Evolutionary conservation across 2,888 invertebrate species (phyloP).

Genomic region (Pandemis heparana): DNA sequence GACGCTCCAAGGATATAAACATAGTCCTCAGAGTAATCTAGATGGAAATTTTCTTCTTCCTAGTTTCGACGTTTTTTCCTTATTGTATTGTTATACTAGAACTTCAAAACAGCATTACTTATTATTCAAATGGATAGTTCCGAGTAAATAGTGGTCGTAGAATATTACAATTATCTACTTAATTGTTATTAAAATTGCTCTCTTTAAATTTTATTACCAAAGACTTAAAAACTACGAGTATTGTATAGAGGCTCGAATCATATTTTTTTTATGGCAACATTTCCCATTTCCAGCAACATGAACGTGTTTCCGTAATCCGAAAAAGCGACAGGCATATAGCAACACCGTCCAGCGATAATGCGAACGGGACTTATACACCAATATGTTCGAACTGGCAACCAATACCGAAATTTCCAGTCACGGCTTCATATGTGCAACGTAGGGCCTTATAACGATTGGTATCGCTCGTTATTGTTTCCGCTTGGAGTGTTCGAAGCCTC

Average conservation of each 20-base stretch:
- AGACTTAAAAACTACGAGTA: no score
- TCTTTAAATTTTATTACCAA: no score
- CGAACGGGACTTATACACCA: background rate
- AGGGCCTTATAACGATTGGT: constrained; percentile 32
- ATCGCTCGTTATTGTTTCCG: constrained; percentile 38
- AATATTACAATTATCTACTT: no score
- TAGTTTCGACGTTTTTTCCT: constrained; percentile 1
- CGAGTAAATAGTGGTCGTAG: no score
- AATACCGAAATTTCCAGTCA: constrained; percentile 5
- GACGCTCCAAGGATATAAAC: background rate
- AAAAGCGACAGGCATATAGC: background rate
- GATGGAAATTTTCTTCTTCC: constrained; percentile 1
- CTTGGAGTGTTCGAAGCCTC: constrained; percentile 6
- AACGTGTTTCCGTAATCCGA: background rate
- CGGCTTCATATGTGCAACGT: constrained; percentile 12
- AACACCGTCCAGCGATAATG: background rate
- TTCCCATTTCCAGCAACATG: background rate
- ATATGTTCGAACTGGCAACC: constrained; percentile 1
- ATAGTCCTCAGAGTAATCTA: constrained; percentile 8
- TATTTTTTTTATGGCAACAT: no score
- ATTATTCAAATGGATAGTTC: no score
- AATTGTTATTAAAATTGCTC: no score
- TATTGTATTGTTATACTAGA: background rate
- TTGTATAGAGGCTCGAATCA: no score
- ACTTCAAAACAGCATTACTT: background rate